Evolutionary conservation across 2,113 vertebrate genomes (phyloP).

Genomic region (Dipodomys merriami): DNA sequence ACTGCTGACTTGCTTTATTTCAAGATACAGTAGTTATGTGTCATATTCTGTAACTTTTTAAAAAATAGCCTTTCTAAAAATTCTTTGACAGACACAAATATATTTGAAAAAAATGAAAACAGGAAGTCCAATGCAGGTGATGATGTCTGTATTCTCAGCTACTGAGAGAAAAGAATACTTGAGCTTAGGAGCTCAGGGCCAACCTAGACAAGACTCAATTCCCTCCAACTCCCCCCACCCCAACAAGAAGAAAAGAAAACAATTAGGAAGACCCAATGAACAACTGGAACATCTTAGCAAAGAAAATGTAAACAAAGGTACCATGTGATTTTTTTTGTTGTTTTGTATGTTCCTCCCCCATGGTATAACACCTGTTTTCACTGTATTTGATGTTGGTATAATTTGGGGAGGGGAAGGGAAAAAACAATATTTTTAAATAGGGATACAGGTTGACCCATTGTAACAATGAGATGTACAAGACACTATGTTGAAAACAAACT

Average conservation of each 20-base stretch:
- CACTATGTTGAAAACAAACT: no score
- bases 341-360: no score
- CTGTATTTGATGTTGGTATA: no score
- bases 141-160: not conserved
- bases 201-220: not conserved
- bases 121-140: not conserved
- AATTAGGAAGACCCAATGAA: not conserved
- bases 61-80: not conserved
- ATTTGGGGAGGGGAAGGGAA: no score
- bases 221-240: no score
- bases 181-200: not conserved
- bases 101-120: not conserved
- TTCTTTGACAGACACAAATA: not conserved
- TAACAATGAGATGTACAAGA: no score
- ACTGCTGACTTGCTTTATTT: not conserved
- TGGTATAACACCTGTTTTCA: no score
- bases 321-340: no score
- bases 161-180: accelerated
- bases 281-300: not conserved
- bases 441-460: no score
- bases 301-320: not conserved
- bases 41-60: not conserved
- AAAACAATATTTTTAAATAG: no score
- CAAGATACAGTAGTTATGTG: not conserved
- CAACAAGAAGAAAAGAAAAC: not conserved